Conservation (phyloP, 2,113 vertebrate genomes). For the Triplophysa tibetana region DNA sequence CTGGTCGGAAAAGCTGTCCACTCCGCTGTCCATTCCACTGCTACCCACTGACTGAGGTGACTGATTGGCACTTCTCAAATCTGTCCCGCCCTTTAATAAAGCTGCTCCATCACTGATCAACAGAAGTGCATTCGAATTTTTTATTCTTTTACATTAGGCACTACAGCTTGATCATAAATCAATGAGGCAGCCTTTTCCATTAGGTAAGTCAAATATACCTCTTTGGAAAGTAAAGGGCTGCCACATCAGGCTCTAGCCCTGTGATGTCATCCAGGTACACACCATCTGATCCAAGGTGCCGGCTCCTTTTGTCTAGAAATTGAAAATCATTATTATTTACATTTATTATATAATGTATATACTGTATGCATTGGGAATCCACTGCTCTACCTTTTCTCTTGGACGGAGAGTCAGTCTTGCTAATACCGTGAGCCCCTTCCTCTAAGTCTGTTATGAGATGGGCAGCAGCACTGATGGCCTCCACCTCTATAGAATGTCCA, state of each 20-base stretch:
- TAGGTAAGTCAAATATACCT: constrained; percentile 72
- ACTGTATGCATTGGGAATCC: background rate
- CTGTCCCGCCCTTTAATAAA: constrained; percentile 64
- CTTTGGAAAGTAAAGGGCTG: constrained; percentile 95
- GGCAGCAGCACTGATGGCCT: constrained; percentile 56
- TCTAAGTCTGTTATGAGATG: constrained; percentile 57
- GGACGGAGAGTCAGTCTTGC: constrained; percentile 85
- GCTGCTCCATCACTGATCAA: constrained; percentile 52
- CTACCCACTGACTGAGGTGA: constrained; percentile 89
- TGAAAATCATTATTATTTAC: background rate
- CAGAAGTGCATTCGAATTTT: background rate
- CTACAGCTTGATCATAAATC: background rate
- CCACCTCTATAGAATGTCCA: constrained; percentile 31
- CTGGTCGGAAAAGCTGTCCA: constrained; percentile 87
- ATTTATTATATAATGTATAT: too few species aligned
- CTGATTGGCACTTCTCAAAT: constrained; percentile 78
- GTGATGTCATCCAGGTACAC: constrained; percentile 96
- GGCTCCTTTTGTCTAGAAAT: constrained; percentile 86
- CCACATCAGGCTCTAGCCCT: constrained; percentile 92
- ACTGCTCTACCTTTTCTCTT: constrained; percentile 84
- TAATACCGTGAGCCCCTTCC: constrained; percentile 50
- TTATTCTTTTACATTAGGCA: background rate
- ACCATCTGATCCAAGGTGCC: constrained; percentile 90
- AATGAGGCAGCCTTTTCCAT: too few species aligned
- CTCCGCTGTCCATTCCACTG: constrained; percentile 88